phyloP scores from a whole-genome alignment of 23 tunicate species.

The Trididemnum clinides region DNA sequence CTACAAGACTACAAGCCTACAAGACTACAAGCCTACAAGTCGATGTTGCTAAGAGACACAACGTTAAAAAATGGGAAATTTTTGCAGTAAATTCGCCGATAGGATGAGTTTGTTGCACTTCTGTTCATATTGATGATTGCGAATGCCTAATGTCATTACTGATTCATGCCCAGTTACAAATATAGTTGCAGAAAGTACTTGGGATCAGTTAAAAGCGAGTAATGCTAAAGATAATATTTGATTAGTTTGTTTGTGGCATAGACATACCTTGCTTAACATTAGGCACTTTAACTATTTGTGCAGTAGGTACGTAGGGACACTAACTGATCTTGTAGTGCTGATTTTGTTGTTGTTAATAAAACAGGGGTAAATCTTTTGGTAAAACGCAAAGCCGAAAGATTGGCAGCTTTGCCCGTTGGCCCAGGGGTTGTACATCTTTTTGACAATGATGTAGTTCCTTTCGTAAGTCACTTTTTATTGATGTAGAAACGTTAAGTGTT shows the following conservation, averaged over 20 bases:
- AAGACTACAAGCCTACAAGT: too few species aligned
- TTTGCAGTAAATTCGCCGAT: background rate
- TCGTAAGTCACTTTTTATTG: too few species aligned
- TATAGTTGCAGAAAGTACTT: background rate
- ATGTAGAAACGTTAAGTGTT: too few species aligned
- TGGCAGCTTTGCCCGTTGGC: background rate
- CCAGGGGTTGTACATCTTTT: background rate
- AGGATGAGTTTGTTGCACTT: background rate
- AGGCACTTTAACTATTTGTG: background rate
- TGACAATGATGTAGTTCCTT: background rate
- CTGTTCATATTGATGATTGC: background rate
- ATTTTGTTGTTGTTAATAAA: background rate
- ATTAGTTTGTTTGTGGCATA: background rate
- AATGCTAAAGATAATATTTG: background rate
- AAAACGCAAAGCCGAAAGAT: background rate
- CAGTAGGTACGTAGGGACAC: background rate
- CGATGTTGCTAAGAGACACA: too few species aligned
- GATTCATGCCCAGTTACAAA: background rate
- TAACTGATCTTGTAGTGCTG: background rate
- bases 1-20: too few species aligned
- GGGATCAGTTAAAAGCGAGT: background rate
- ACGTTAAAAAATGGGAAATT: background rate
- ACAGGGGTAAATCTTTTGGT: background rate
- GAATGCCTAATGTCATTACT: background rate
- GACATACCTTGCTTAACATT: background rate